Evolutionary conservation across 1,140 invertebrate genomes (phyloP), one percentile per base, ranked within the genome.

Genomic region (Pseudomyrmex pallidus): DNA sequence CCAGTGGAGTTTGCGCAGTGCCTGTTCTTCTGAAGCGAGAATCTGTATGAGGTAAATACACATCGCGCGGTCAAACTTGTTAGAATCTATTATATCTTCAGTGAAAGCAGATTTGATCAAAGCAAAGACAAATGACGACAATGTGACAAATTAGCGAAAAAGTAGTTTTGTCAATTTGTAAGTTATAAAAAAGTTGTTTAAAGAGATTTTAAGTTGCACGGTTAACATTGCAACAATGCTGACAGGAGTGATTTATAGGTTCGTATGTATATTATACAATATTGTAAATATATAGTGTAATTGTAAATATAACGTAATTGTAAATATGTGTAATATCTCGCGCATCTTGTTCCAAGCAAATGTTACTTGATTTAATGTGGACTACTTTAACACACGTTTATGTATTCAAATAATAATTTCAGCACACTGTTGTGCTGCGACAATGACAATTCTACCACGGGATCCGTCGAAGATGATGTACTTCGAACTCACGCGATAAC

Each of bases 381-480:
- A 7, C 35, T 35, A 35, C 7, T 35, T 35, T 5, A 35, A 35
- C 35, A 35, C 35, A 35, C 35, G 35, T 35, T 5, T 35, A 35
- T 35, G 35, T 35, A 35, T 7, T 35, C 35, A 72, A 12, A 3
- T 2, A 20, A 64, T 50, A 2, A 9, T 57, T 77, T 61, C n/a
- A 87, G 86, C 50, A 87, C 85, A 1, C 48, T 77, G n/a, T 56
- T 87, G 62, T 87, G 85, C 35, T 86, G 86, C 44, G 85, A 72
- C 8, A 17, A 59, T 17, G 73, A 73, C 10, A 87, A 87, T n/a
- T 78, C 17, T 15, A 84, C 85, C 4, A 22, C 61, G 57, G 61
- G 25, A n/a, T 17, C 15, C 20, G 25, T 77, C 7, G 59, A 25
- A 8, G 54, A 78, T 1, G 63, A 48, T 56, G 5, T 64, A 20